Base-by-base conservation (phyloP, 2,888 invertebrate species). In the Reticulitermes lucifugus region DNA sequence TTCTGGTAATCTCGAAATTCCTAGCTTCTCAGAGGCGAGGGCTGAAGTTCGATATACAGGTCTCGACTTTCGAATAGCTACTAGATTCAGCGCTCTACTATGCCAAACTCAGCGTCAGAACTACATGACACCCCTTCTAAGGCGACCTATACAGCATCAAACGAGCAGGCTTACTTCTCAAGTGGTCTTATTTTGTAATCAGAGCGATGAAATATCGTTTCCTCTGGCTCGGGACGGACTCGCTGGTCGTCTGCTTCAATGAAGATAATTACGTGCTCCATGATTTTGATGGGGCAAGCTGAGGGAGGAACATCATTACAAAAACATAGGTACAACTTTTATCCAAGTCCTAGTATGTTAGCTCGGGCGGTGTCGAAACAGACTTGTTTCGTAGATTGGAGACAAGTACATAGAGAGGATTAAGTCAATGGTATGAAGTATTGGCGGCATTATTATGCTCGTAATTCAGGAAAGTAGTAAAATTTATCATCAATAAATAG, bases 161-260 rank as follows among this genome's bases (percentile, higher is more conserved):
- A 51, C 51, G 51, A 65, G 83, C 41, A 25, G 35, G 21, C 60
- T 43, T 60, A 21, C 75, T 73, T 12, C 73, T 75, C 85, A 85
- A 85, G 82, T 85, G 85, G 85, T 77, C 85, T 85, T 83, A 83
- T 85, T 85, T 85, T 75, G 83, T 85, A 82, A 85, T 85, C 85
- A 85, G 46, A 70, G 83, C 83, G 73, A 83, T 85, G 85, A 85
- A 82, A 77, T 83, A 85, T 83, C 83, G 75, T 77, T 83, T 85
- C 85, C 85, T 79, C 81, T 81, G 22, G 14, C 79, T 84, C 84
- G 65, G 55, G 65, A 65, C 65, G 6, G 65, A 65, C 65, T 65
- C n/a, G 6, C 65, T 55, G 29, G 51, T 43, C 79, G 35, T 77
- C 73, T 55, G 41, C 85, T 79, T 79, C 84, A 84, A 84, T 84